Percentiles rank a stretch among this genome's conserved stretches.
Evolutionary conservation across 2,113 vertebrate genomes (phyloP).

Genomic region (Cottus gobio): DNA sequence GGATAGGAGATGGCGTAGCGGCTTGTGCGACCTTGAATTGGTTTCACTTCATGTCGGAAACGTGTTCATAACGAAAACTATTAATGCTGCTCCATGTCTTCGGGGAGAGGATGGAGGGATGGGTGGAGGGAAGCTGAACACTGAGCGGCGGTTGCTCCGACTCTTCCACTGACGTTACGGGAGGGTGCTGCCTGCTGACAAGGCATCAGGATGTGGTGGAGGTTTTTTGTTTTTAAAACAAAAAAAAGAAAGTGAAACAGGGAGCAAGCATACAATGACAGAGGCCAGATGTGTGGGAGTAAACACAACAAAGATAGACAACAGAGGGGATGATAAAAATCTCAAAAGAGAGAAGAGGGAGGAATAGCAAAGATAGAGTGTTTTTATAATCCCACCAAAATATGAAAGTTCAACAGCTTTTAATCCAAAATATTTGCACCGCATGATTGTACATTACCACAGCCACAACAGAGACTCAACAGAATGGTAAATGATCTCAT

Average conservation of each 20-base stretch:
- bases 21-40: conserved; percentile 53
- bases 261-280: not conserved
- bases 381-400: not conserved
- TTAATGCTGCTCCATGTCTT: conserved; percentile 34
- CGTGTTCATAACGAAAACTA: conserved; percentile 56
- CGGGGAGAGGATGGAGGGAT: not conserved
- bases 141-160: conserved; percentile 3
- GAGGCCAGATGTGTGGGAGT: not conserved
- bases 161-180: conserved; percentile 26
- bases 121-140: not conserved
- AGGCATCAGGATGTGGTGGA: not conserved
- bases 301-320: not conserved
- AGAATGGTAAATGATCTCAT: conserved; percentile 11
- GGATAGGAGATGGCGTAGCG: conserved; percentile 31
- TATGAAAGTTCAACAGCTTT: not conserved
- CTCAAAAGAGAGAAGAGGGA: not conserved
- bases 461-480: not conserved
- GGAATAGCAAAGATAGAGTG: not conserved
- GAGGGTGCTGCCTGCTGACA: conserved; percentile 17
- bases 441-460: conserved; percentile 9
- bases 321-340: not conserved
- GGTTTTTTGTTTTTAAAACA: conserved; percentile 11
- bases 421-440: conserved; percentile 19
- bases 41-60: conserved; percentile 56
- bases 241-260: not conserved